These are phyloP conservation scores for Cherax destructor DNA, from an alignment of 1,140 invertebrate species.

Conservation along the genomic window DNA sequence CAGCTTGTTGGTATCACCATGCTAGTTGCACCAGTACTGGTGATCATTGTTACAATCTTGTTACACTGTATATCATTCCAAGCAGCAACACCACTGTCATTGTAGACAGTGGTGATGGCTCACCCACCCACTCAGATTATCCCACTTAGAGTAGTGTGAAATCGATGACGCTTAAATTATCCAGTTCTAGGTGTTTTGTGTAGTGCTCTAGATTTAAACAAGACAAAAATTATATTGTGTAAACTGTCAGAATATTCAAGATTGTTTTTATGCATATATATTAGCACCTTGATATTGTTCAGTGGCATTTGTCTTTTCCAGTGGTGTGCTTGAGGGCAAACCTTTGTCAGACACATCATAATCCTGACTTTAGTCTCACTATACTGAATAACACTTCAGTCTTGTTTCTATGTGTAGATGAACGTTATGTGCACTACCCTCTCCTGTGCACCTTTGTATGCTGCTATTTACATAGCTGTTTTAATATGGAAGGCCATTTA, in stretches of 20 bases:
- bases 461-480: conserved; percentile 41
- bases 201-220: conserved; percentile 19
- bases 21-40: too few species aligned
- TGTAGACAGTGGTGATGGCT: conserved; percentile 17
- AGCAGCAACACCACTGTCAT: conserved; percentile 32
- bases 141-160: conserved; percentile 47
- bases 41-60: background rate
- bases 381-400: background rate
- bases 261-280: conserved; percentile 9
- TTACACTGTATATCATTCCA: conserved; percentile 62
- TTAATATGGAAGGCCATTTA: conserved; percentile 8
- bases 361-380: background rate
- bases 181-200: conserved; percentile 47
- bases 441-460: conserved; percentile 34
- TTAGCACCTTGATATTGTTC: background rate
- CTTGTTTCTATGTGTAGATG: conserved; percentile 34
- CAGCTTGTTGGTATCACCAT: too few species aligned
- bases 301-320: background rate
- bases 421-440: conserved; percentile 53
- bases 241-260: background rate
- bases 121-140: background rate
- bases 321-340: conserved; percentile 7
- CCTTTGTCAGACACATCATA: background rate
- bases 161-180: conserved; percentile 60
- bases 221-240: conserved; percentile 6